Percentiles rank a stretch among this genome's conserved stretches.
These are phyloP conservation scores for Coleophora deauratella DNA, from an alignment of 2,888 invertebrate genomes.

Conservation along the genomic window DNA sequence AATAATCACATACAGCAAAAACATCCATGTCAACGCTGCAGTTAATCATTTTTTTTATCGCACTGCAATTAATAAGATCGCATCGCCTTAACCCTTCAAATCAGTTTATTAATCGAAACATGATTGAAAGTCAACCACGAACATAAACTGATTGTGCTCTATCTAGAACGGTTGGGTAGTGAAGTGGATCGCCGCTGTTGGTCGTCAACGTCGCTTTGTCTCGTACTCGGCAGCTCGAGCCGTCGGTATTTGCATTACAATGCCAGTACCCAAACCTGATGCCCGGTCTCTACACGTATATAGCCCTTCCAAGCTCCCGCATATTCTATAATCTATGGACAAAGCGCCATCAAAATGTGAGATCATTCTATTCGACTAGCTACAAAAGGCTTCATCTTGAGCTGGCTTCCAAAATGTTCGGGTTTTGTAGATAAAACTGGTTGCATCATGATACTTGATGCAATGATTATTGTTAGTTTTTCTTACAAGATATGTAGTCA, in stretches of 20 bases:
- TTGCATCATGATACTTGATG: too few species aligned
- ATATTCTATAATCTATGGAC: conserved; percentile 17
- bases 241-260: conserved; percentile 69
- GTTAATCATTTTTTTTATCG: too few species aligned
- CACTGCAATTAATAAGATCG: too few species aligned
- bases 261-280: conserved; percentile 51
- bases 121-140: conserved; percentile 11
- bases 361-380: background rate
- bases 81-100: too few species aligned
- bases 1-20: too few species aligned
- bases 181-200: conserved; percentile 52
- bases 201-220: conserved; percentile 68
- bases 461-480: too few species aligned
- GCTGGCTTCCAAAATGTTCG: background rate
- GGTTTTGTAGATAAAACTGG: background rate
- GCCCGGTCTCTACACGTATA: conserved; percentile 29
- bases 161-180: conserved; percentile 33
- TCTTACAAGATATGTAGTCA: too few species aligned
- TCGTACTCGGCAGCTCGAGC: conserved; percentile 60
- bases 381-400: too few species aligned
- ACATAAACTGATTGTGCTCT: conserved; percentile 23
- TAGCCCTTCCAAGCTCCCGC: conserved; percentile 18
- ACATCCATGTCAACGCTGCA: too few species aligned
- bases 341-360: background rate
- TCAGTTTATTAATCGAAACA: too few species aligned